Evolutionary conservation across 2,888 invertebrate species (phyloP).

Genomic region (Ophion ellenae): DNA sequence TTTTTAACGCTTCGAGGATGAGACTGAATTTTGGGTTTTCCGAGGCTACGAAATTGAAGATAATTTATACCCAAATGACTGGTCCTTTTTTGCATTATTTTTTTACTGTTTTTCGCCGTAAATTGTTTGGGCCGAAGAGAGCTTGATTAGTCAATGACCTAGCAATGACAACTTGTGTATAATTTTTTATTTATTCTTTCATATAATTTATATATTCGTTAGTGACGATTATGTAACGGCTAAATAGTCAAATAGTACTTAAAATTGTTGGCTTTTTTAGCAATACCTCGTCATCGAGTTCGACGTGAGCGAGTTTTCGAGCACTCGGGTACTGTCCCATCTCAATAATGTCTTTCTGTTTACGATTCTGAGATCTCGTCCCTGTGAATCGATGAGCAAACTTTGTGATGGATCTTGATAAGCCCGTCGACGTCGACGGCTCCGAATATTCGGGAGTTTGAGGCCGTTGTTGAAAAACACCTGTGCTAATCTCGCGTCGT

Average conservation of each 20-base stretch:
- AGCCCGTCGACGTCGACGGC: slow-evolving; percentile 55
- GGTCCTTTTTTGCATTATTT: too few species aligned
- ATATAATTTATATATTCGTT: not conserved
- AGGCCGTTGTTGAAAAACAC: slow-evolving; percentile 19
- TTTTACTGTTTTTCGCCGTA: too few species aligned
- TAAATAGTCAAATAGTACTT: not conserved
- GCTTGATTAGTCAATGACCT: too few species aligned
- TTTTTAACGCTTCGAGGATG: too few species aligned
- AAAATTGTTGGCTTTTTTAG: not conserved
- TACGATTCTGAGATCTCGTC: slow-evolving; percentile 24
- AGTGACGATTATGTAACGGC: not conserved
- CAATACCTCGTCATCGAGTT: slow-evolving; percentile 72
- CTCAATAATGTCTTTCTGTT: slow-evolving; percentile 67
- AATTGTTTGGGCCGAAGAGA: too few species aligned
- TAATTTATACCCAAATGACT: too few species aligned
- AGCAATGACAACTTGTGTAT: too few species aligned
- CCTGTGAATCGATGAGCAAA: slow-evolving; percentile 34
- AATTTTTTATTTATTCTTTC: too few species aligned
- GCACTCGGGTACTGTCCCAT: slow-evolving; percentile 72
- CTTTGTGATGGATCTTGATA: slow-evolving; percentile 25
- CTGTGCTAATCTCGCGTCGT: slow-evolving; percentile 31
- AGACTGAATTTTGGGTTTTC: too few species aligned
- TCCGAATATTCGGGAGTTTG: slow-evolving; percentile 35
- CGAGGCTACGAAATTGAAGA: too few species aligned
- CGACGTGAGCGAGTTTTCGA: slow-evolving; percentile 68